phyloP scores from a whole-genome alignment of 2,113 vertebrate genomes.

The Hoplias malabaricus region DNA sequence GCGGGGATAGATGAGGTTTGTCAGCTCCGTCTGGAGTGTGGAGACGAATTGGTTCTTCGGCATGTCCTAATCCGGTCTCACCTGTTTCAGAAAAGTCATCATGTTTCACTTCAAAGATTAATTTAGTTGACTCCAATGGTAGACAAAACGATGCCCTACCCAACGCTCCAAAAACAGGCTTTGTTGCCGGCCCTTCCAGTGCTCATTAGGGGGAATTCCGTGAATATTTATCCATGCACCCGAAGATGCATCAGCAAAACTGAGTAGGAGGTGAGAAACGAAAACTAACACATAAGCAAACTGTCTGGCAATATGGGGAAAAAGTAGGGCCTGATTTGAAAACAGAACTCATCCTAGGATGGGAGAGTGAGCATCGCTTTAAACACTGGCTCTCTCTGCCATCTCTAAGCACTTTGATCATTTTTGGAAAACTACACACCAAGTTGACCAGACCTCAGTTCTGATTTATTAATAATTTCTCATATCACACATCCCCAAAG shows the following conservation, averaged over 20 bases:
- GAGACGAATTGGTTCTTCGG: slow-evolving; percentile 56
- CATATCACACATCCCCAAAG: background rate
- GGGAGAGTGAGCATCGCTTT: background rate
- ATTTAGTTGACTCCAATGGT: slow-evolving; percentile 60
- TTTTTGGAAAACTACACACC: no score
- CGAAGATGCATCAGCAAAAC: slow-evolving; percentile 33
- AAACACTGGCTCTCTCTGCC: background rate
- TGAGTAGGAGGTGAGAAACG: slow-evolving; percentile 19
- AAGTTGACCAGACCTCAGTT: no score
- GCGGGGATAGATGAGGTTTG: slow-evolving; percentile 57
- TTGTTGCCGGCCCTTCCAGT: slow-evolving; percentile 36
- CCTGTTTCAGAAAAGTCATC: slow-evolving; percentile 57
- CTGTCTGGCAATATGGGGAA: slow-evolving; percentile 25
- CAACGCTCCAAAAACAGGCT: slow-evolving; percentile 47
- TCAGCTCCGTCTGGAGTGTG: slow-evolving; percentile 53
- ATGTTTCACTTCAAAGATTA: slow-evolving; percentile 66
- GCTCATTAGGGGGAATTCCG: slow-evolving; percentile 17
- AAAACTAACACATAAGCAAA: slow-evolving; percentile 27
- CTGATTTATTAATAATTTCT: background rate
- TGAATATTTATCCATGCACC: slow-evolving; percentile 31
- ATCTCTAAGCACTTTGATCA: background rate
- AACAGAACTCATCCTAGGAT: background rate
- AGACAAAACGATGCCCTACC: slow-evolving; percentile 56
- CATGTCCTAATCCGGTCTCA: slow-evolving; percentile 60
- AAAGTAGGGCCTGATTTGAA: slow-evolving; percentile 26